These are phyloP conservation scores for Epinephelus malabaricus DNA, from an alignment of 2,797 vertebrate genomes.

Conservation along the genomic window DNA sequence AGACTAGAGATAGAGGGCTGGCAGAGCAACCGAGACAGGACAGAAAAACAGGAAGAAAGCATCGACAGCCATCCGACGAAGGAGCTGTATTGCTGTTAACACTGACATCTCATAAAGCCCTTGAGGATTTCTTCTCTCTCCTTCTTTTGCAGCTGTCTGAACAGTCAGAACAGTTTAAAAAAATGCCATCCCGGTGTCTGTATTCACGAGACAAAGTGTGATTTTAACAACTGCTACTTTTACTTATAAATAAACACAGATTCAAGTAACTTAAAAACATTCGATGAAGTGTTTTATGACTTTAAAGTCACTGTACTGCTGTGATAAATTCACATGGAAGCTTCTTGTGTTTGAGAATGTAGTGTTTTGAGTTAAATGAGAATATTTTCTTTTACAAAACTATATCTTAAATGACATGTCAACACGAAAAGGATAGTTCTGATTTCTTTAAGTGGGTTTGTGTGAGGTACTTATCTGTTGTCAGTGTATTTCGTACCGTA, in stretches of 20 bases:
- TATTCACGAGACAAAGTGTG: constrained; percentile 21
- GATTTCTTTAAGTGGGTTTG: too few relatives aligned
- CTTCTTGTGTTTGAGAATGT: constrained; percentile 42
- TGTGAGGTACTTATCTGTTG: too few relatives aligned
- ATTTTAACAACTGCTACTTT: constrained; percentile 54
- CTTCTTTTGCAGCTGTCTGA: constrained; percentile 45
- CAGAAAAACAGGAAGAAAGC: constrained; percentile 64
- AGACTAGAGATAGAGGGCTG: constrained; percentile 64
- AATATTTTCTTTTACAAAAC: constrained; percentile 24
- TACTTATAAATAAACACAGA: constrained; percentile 74
- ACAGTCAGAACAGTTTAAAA: constrained; percentile 51
- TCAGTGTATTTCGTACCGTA: too few relatives aligned
- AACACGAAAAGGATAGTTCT: neutral
- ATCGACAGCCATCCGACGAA: constrained; percentile 30
- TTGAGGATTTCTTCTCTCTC: constrained; percentile 62
- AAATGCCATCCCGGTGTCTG: constrained; percentile 10
- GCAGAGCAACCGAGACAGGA: constrained; percentile 7
- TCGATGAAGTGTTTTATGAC: constrained; percentile 29
- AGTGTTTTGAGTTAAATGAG: constrained; percentile 43
- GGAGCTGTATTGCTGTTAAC: constrained; percentile 78
- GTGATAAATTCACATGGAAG: constrained; percentile 34
- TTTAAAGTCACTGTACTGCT: constrained; percentile 1
- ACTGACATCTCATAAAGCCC: constrained; percentile 79
- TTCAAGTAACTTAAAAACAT: constrained; percentile 84
- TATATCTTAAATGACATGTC: constrained; percentile 10